A percentile compares a stretch with the other conserved stretches of the same genome.
Conservation (phyloP, 1,140 invertebrate species). For the Marisa cornuarietis region DNA sequence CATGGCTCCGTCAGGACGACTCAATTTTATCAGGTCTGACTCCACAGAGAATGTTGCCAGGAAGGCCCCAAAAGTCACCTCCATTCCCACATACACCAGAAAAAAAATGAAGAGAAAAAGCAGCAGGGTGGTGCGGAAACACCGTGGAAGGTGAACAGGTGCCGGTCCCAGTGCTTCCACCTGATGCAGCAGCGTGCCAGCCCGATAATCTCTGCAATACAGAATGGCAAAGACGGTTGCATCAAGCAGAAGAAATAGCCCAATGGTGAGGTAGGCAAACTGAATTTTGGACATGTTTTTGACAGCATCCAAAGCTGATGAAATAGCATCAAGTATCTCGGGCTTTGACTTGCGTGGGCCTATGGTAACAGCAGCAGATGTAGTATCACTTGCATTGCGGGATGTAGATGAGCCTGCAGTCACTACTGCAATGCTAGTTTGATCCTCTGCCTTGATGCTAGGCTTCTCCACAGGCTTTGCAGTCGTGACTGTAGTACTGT, state of each 20-base stretch:
- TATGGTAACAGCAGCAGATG: constrained; percentile 16
- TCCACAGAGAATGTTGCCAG: constrained; percentile 63
- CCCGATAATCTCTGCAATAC: constrained; percentile 53
- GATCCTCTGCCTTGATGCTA: constrained; percentile 6
- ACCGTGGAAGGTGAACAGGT: not conserved
- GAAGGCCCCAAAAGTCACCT: constrained; percentile 68
- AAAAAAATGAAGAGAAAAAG: constrained; percentile 66
- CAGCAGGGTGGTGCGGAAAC: constrained; percentile 54
- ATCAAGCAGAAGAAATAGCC: constrained; percentile 63
- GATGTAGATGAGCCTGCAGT: constrained; percentile 5
- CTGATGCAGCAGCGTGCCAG: constrained; percentile 13
- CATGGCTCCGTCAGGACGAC: constrained; percentile 58
- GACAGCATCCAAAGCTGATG: constrained; percentile 34
- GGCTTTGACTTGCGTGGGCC: constrained; percentile 27
- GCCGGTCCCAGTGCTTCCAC: constrained; percentile 20
- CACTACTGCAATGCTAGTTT: constrained; percentile 9
- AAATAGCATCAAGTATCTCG: constrained; percentile 30
- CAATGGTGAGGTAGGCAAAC: constrained; percentile 67
- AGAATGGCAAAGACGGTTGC: constrained; percentile 65
- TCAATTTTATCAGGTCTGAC: constrained; percentile 52
- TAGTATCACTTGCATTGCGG: constrained; percentile 23
- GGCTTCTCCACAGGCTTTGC: constrained; percentile 8
- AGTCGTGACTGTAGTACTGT: constrained; percentile 18
- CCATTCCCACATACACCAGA: constrained; percentile 67
- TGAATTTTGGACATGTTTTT: constrained; percentile 66